A percentile compares a stretch with the other conserved stretches of the same genome.
Evolutionary conservation across 2,113 vertebrate species (phyloP).

Genomic region (Corythornis vintsioides): DNA sequence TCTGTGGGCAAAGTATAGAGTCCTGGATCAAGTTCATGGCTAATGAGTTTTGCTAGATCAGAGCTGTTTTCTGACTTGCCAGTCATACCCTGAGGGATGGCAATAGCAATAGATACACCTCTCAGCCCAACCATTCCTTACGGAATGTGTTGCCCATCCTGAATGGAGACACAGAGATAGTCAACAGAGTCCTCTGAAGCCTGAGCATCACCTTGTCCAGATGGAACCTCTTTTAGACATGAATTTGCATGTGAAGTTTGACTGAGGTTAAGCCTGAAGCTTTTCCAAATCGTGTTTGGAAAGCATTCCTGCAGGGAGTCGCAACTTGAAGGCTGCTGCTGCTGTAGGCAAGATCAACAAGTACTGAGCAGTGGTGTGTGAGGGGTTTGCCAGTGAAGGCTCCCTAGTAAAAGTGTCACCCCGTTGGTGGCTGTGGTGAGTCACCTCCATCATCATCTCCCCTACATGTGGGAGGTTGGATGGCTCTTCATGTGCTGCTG

Average conservation of each 20-base stretch:
- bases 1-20: background rate
- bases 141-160: background rate
- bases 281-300: background rate
- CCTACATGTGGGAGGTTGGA: background rate
- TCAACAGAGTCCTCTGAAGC: background rate
- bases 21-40: background rate
- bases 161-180: background rate
- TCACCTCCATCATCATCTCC: background rate
- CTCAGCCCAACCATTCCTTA: background rate
- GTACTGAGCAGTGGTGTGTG: background rate
- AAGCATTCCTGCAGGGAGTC: background rate
- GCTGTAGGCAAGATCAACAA: background rate
- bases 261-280: background rate
- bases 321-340: background rate
- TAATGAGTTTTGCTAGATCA: background rate
- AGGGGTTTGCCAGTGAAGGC: background rate
- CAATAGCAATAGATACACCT: background rate
- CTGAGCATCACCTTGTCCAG: background rate
- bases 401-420: background rate
- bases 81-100: fast-evolving
- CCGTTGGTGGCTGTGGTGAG: fast-evolving
- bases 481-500: fast-evolving
- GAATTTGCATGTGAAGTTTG: background rate
- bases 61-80: background rate
- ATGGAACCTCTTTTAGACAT: background rate